Conservation (phyloP, 1,140 invertebrate genomes). For the Sipha flava region DNA sequence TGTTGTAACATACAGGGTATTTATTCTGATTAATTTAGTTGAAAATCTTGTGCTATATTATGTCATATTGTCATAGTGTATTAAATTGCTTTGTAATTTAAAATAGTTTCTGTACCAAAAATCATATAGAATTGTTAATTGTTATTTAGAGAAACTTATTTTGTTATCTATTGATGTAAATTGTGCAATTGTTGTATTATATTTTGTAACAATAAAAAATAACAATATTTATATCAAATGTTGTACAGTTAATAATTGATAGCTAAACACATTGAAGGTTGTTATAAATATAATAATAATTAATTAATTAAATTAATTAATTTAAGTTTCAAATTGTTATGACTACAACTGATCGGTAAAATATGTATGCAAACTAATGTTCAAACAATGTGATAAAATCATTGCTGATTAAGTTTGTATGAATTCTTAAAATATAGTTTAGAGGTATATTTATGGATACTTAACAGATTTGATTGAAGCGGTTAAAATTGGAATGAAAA, state of each 20-base stretch:
- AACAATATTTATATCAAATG: not conserved
- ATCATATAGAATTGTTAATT: not conserved
- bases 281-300: too few species aligned
- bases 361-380: too few species aligned
- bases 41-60: not conserved
- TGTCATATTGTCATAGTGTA: not conserved
- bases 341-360: too few species aligned
- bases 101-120: not conserved
- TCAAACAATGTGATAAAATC: too few species aligned
- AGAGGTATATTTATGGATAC: too few species aligned
- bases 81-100: not conserved
- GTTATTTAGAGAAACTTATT: not conserved
- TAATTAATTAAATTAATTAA: too few species aligned
- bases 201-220: not conserved
- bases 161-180: not conserved
- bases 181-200: not conserved
- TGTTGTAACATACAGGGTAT: conserved; percentile 1
- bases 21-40: not conserved
- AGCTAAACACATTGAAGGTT: not conserved
- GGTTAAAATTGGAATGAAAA: too few species aligned
- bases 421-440: too few species aligned
- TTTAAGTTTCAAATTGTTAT: too few species aligned
- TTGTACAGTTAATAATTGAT: too few species aligned
- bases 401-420: too few species aligned
- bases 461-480: too few species aligned